phyloP scores from a whole-genome alignment of 2,888 invertebrate genomes.

The Drosophila colorata region DNA sequence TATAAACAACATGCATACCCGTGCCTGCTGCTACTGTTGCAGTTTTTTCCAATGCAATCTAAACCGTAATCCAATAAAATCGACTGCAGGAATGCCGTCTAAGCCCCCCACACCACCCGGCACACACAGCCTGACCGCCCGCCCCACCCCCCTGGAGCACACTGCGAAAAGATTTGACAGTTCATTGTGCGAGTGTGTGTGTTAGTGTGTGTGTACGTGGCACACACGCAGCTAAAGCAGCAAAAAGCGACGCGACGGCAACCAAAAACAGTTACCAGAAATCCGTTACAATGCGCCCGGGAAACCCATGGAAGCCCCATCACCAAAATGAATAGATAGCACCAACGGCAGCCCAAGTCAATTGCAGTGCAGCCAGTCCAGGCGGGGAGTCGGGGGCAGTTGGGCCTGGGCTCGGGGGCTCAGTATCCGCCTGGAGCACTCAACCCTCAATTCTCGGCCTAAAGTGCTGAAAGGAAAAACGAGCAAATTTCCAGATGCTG shows the following conservation, averaged over 20 bases:
- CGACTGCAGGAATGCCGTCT: slow-evolving; percentile 68
- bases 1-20: slow-evolving; percentile 38
- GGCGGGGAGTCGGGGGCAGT: neutral
- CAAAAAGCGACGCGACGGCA: slow-evolving; percentile 58
- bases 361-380: slow-evolving; percentile 33
- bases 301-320: slow-evolving; percentile 30
- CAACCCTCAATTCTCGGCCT: slow-evolving; percentile 63
- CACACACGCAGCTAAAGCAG: slow-evolving; percentile 38
- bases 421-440: slow-evolving; percentile 32
- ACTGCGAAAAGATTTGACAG: slow-evolving; percentile 70
- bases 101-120: neutral
- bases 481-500: slow-evolving; percentile 67
- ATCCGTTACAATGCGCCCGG: slow-evolving; percentile 61
- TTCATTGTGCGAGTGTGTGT: slow-evolving; percentile 52
- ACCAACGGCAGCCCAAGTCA: slow-evolving; percentile 54
- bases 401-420: neutral
- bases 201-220: slow-evolving; percentile 12
- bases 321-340: slow-evolving; percentile 55
- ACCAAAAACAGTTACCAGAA: slow-evolving; percentile 69
- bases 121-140: neutral
- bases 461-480: slow-evolving; percentile 80
- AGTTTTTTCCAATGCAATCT: slow-evolving; percentile 74
- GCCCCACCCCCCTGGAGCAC: slow-evolving; percentile 20
- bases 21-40: slow-evolving; percentile 45
- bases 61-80: slow-evolving; percentile 81